Evolutionary conservation across 2,113 vertebrate species (phyloP).

Genomic region (Rhea americana): DNA sequence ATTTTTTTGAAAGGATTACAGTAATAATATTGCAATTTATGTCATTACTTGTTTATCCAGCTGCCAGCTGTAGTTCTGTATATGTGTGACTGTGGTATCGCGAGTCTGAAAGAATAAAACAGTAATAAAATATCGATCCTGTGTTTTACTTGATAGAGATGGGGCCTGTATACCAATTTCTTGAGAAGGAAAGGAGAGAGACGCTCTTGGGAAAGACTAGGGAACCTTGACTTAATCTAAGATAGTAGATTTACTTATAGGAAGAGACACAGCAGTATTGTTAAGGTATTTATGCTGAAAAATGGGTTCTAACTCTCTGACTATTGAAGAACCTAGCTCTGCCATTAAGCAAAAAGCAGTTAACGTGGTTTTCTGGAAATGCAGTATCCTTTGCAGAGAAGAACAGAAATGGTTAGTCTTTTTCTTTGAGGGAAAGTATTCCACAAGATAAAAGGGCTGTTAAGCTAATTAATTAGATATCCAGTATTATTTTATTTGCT

Average conservation of each 20-base stretch:
- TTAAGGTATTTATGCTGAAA: slow-evolving; percentile 20
- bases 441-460: slow-evolving; percentile 66
- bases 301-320: slow-evolving; percentile 13
- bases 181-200: not conserved
- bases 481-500: slow-evolving; percentile 71
- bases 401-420: slow-evolving; percentile 65
- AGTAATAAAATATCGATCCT: not conserved
- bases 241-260: not conserved
- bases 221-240: not conserved
- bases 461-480: slow-evolving; percentile 69
- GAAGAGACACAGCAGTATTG: not conserved
- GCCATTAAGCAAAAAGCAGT: slow-evolving; percentile 37
- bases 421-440: slow-evolving; percentile 69
- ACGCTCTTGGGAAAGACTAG: not conserved
- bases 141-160: not conserved
- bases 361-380: slow-evolving; percentile 62
- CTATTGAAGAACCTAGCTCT: slow-evolving; percentile 38
- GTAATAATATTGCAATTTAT: not conserved
- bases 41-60: not conserved
- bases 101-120: not conserved
- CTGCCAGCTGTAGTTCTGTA: not conserved
- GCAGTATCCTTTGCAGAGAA: slow-evolving; percentile 51
- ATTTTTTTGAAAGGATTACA: not conserved
- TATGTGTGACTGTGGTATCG: not conserved
- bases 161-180: not conserved